Conservation (phyloP, 2,797 vertebrate species). For the Fistularia commersonii region DNA sequence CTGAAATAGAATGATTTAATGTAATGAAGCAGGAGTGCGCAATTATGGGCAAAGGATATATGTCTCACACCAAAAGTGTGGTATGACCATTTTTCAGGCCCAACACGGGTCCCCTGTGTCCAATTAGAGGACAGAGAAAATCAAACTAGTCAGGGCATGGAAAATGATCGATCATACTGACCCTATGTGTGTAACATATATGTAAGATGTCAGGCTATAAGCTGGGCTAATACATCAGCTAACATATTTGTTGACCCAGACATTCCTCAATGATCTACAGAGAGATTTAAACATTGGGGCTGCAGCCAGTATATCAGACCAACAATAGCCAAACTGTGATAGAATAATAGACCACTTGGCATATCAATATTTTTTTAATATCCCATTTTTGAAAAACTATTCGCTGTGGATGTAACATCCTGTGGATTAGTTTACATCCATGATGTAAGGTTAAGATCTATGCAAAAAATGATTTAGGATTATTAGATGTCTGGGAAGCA, state of each 20-base stretch:
- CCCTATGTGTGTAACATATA: slow-evolving; percentile 55
- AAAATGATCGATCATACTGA: slow-evolving; percentile 60
- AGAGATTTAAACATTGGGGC: slow-evolving; percentile 29
- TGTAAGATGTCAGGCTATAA: slow-evolving; percentile 59
- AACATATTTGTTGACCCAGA: slow-evolving; percentile 47
- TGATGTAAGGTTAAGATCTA: slow-evolving; percentile 54
- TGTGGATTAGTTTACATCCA: slow-evolving; percentile 23
- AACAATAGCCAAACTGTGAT: slow-evolving; percentile 19
- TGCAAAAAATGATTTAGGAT: slow-evolving; percentile 41
- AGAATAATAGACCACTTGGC: slow-evolving; percentile 1
- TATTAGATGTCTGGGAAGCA: slow-evolving; percentile 29
- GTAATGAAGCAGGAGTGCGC: not conserved
- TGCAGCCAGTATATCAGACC: slow-evolving; percentile 4
- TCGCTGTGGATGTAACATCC: not conserved
- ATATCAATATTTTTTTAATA: no score
- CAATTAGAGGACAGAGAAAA: slow-evolving; percentile 64
- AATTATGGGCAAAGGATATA: not conserved
- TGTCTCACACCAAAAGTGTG: slow-evolving; percentile 20
- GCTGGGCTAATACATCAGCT: slow-evolving; percentile 57
- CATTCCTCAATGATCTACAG: slow-evolving; percentile 34
- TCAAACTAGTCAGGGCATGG: slow-evolving; percentile 42
- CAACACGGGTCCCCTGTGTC: slow-evolving; percentile 38
- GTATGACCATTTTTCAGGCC: slow-evolving; percentile 29
- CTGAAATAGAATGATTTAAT: not conserved
- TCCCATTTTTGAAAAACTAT: no score